These are phyloP conservation scores for Pediacus dermestoides DNA, from an alignment of 2,888 invertebrate genomes.

Conservation along the genomic window DNA sequence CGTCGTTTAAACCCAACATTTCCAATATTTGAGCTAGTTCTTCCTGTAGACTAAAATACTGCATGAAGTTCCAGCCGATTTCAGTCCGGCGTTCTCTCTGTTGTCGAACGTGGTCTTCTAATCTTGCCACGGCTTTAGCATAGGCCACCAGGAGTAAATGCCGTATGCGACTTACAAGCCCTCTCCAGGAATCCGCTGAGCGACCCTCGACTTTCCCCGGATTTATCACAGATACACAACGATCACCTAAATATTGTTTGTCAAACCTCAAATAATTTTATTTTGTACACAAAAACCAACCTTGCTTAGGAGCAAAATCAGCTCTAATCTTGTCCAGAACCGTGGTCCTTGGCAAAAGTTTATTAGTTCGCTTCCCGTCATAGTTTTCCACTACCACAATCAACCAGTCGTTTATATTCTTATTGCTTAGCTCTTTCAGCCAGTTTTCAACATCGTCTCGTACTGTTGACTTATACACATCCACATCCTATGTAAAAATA, in stretches of 20 bases:
- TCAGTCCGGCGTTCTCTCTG: constrained; percentile 88
- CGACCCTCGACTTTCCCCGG: constrained; percentile 86
- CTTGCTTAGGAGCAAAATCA: constrained; percentile 90
- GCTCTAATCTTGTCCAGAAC: constrained; percentile 91
- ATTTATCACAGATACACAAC: constrained; percentile 87
- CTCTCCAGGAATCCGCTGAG: constrained; percentile 87
- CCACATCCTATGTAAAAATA: constrained; percentile 74
- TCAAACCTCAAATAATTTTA: too few relatives aligned
- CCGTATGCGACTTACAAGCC: constrained; percentile 77
- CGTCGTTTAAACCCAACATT: constrained; percentile 89
- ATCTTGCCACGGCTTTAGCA: constrained; percentile 77
- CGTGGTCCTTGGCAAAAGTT: constrained; percentile 85
- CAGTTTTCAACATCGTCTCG: constrained; percentile 87
- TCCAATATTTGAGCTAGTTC: constrained; percentile 92
- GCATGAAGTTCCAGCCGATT: constrained; percentile 89
- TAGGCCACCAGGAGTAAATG: constrained; percentile 82
- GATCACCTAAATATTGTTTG: constrained; percentile 52
- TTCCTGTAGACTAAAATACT: constrained; percentile 93
- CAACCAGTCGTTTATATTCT: constrained; percentile 86
- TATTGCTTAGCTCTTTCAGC: constrained; percentile 73
- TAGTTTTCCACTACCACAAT: constrained; percentile 89
- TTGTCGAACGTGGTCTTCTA: constrained; percentile 86
- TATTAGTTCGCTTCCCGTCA: constrained; percentile 87
- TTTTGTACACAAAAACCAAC: too few relatives aligned
- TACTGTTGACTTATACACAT: constrained; percentile 82